Evolutionary conservation across 2,888 invertebrate species (phyloP), one percentile per base, ranked within the genome.

Genomic region (Xanthia icteritia): DNA sequence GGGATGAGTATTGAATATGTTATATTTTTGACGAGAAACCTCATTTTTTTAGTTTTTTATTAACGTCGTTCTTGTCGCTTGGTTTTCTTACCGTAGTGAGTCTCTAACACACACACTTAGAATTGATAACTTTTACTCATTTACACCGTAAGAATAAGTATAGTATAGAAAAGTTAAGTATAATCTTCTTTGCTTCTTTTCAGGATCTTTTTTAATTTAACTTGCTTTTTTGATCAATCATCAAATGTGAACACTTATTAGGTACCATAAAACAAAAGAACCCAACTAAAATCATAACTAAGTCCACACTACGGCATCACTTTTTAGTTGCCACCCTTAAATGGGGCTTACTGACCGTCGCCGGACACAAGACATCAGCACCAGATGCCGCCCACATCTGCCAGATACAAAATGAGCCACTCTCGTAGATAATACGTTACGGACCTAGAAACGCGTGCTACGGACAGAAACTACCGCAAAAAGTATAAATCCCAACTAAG

Each of bases 401-500:
- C 71, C 68, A 75, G 70, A 79, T 73, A 84, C 82, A 79, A 82
- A 88, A 86, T 85, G 82, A 88, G 81, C 78, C 75, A 81, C 80
- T 86, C 87, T 75, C 61, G 48, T 69, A 82, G 83, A 83, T 82
- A 81, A 86, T 86, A 84, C 65, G 76, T 82, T 84, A 81, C 65
- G 76, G 64, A 71, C 64, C 74, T 67, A 83, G 64, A 81, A n/a
- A 79, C 84, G 82, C 85, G 86, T 86, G 87, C 84, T 86, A 83
- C 86, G 80, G 89, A 89, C 89, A 88, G 84, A 90, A 91, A 93
- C 91, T 91, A 91, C 89, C 91, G 78, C 91, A 92, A 91, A 93
- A 93, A 94, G 91, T 92, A 94, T 94, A 94, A 94, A 94, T 94
- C 93, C 93, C 89, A 91, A 92, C 90, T 93, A 93, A 94, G 94